These are phyloP conservation scores for Anticlea derivata DNA, from an alignment of 2,888 invertebrate genomes.

Conservation along the genomic window DNA sequence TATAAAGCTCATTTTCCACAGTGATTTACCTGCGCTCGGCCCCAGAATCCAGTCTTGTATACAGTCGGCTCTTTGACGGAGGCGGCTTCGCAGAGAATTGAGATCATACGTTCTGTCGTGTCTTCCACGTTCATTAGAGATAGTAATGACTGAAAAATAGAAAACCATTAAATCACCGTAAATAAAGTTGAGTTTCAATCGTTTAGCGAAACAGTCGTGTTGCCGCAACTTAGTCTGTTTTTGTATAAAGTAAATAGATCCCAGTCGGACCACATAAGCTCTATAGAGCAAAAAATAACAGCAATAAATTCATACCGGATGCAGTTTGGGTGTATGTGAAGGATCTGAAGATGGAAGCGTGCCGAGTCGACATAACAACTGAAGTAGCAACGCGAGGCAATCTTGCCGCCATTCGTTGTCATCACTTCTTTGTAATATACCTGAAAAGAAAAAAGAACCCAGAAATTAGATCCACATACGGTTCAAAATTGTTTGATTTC, in stretches of 20 bases:
- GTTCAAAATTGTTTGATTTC: neutral
- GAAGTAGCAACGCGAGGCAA: constrained; percentile 93
- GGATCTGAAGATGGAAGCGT: constrained; percentile 84
- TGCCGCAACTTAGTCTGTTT: no score
- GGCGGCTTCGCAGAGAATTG: constrained; percentile 94
- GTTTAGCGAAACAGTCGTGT: no score
- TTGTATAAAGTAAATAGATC: no score
- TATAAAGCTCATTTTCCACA: no score
- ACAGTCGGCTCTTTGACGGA: constrained; percentile 91
- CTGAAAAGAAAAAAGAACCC: no score
- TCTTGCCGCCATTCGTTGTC: constrained; percentile 98
- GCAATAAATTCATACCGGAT: constrained; percentile 78
- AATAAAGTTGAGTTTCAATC: no score
- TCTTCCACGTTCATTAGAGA: constrained; percentile 93
- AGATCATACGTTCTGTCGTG: constrained; percentile 92
- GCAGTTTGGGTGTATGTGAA: constrained; percentile 81
- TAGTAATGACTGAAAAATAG: constrained; percentile 86
- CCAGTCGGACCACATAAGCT: neutral
- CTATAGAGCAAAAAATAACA: neutral
- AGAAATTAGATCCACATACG: constrained; percentile 4
- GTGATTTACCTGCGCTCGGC: constrained; percentile 94
- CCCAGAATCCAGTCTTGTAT: constrained; percentile 96
- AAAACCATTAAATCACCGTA: no score
- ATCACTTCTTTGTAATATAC: constrained; percentile 88
- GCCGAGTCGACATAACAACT: constrained; percentile 93